A percentile compares a stretch with the other conserved stretches of the same genome.
Conservation (phyloP, 2,888 invertebrate genomes). For the Tipula lateralis region DNA sequence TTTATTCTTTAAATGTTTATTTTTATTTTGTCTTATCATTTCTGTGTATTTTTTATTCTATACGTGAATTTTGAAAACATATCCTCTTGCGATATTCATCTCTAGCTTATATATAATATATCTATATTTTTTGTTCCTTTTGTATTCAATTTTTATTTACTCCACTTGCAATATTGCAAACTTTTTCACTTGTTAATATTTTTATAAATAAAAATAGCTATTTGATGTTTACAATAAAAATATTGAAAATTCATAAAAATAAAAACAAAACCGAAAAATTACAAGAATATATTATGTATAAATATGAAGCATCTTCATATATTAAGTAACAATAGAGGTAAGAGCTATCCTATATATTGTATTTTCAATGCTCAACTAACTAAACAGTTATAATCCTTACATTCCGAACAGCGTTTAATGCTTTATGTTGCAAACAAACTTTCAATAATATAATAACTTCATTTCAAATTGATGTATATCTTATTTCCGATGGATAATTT, state of each 20-base stretch:
- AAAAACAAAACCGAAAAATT: not conserved
- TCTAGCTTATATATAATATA: not conserved
- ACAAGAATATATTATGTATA: not conserved
- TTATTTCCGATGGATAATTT: not conserved
- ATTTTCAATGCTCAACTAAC: not conserved
- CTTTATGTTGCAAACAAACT: not conserved
- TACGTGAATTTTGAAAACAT: conserved; percentile 28
- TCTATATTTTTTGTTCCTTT: not conserved
- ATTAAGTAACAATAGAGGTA: not conserved
- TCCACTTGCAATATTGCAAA: conserved; percentile 28
- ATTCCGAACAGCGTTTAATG: not conserved
- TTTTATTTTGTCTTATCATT: conserved; percentile 3
- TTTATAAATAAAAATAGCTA: not conserved
- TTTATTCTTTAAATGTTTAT: conserved; percentile 5
- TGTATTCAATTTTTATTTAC: not conserved
- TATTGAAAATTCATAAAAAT: not conserved
- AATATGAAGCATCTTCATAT: not conserved
- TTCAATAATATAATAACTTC: not conserved
- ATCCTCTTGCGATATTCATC: conserved; percentile 29
- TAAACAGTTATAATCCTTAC: not conserved
- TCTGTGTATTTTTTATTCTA: not conserved
- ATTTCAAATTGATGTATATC: not conserved
- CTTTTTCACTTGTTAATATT: not conserved
- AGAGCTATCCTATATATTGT: not conserved
- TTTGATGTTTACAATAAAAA: conserved; percentile 6